These are phyloP conservation scores for human DNA, from an alignment of 2,113 vertebrate species.

Conservation along the genomic window GRCh38 chr6:71835501-71836000, in stretches of 20 bases:
- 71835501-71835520: neutral
- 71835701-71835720: neutral
- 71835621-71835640: neutral
- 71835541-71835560: neutral
- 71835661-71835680: neutral
- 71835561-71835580: neutral
- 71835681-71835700: neutral
- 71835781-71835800: neutral
- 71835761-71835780: neutral
- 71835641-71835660: neutral
- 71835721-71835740: slow-evolving; percentile 13
- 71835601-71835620: neutral
- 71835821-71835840: neutral
- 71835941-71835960: neutral
- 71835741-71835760: neutral
- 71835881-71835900: neutral
- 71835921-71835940: neutral
- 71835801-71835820: neutral
- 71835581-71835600: neutral
- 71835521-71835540: neutral
- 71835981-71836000: neutral
- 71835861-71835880: neutral
- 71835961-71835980: neutral
- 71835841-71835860: neutral
- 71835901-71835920: neutral